phyloP scores from a whole-genome alignment of 2,888 invertebrate genomes.

The Caenorhabditis wallacei region DNA sequence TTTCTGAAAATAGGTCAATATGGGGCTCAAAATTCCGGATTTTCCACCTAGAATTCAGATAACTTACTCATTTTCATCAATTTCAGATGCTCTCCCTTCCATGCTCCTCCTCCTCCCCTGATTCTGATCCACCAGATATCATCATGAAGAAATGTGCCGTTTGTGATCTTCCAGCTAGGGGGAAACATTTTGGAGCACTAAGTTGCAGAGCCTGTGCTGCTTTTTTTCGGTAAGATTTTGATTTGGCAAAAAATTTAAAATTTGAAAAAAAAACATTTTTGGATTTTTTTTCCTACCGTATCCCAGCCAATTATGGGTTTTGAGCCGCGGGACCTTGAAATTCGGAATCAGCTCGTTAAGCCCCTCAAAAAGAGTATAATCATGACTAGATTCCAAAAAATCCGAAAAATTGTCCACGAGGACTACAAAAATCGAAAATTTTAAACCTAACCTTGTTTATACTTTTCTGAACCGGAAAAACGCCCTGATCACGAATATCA shows the following conservation, averaged over 20 bases:
- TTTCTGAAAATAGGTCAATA: too few relatives aligned
- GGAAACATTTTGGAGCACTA: conserved; percentile 39
- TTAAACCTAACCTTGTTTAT: background rate
- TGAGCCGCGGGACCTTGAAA: background rate
- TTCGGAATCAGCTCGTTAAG: background rate
- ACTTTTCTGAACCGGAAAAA: background rate
- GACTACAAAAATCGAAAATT: background rate
- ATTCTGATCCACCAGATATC: background rate
- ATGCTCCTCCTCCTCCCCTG: background rate
- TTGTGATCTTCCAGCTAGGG: conserved; percentile 50
- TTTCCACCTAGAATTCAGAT: too few relatives aligned
- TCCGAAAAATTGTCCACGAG: background rate
- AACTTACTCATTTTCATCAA: too few relatives aligned
- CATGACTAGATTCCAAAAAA: background rate
- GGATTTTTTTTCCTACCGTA: background rate
- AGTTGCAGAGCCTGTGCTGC: conserved; percentile 65
- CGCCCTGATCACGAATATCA: background rate
- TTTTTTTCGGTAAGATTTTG: conserved; percentile 50
- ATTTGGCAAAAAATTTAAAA: background rate
- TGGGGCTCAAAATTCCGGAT: too few relatives aligned
- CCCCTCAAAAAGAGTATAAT: conserved; percentile 6
- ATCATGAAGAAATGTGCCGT: conserved; percentile 36
- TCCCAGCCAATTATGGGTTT: too few relatives aligned
- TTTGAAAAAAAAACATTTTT: background rate
- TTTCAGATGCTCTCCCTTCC: too few relatives aligned